Percentiles rank a stretch among this genome's conserved stretches.
Conservation (phyloP, 2,797 vertebrate species). For the Gymnopithys bicolor region DNA sequence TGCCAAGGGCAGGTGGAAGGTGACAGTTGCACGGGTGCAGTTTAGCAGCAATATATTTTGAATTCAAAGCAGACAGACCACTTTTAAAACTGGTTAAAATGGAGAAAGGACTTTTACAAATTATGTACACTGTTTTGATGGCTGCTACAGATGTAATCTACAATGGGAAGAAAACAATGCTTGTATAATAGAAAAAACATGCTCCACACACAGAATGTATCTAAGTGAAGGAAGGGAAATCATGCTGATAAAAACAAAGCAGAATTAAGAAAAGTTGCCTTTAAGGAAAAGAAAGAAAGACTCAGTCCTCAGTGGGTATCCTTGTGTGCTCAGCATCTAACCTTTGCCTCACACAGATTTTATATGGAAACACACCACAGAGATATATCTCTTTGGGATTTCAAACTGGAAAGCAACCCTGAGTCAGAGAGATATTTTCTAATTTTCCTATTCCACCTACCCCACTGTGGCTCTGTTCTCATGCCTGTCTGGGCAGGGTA, state of each 20-base stretch:
- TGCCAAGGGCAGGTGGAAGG: background rate
- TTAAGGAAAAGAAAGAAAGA: background rate
- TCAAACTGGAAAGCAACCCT: background rate
- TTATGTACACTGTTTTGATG: background rate
- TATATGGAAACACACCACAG: background rate
- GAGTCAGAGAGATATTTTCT: background rate
- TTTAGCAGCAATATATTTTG: background rate
- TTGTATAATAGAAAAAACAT: background rate
- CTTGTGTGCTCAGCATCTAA: background rate
- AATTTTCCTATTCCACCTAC: background rate
- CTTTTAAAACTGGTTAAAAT: background rate
- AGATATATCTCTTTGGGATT: background rate
- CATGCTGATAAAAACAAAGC: background rate
- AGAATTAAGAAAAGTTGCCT: background rate
- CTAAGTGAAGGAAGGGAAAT: background rate
- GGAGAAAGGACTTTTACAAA: background rate
- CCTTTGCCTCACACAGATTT: background rate
- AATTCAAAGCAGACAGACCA: background rate
- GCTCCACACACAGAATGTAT: background rate
- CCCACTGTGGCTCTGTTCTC: background rate
- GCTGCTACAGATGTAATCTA: background rate
- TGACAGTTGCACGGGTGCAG: background rate
- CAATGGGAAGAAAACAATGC: background rate
- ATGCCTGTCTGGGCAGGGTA: background rate
- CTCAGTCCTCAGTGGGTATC: background rate